phyloP scores from a whole-genome alignment of 2,113 vertebrate genomes.

The Apodemus speciosus region DNA sequence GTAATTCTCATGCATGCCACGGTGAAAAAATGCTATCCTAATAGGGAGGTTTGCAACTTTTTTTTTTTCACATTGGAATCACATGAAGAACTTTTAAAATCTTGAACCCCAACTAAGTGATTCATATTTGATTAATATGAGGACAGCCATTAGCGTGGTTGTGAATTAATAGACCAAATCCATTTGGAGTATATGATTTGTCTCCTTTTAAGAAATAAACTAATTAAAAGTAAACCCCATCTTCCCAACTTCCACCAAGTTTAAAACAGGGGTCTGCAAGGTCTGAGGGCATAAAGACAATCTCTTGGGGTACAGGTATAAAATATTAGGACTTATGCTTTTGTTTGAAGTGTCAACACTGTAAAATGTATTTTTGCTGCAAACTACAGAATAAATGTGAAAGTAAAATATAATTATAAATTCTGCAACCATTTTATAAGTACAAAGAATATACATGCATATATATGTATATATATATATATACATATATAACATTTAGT shows the following conservation, averaged over 20 bases:
- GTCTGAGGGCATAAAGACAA: neutral
- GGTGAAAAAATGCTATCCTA: neutral
- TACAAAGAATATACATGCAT: neutral
- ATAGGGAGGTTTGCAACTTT: neutral
- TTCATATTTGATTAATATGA: constrained; percentile 11
- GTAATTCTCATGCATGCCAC: neutral
- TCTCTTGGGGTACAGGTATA: neutral
- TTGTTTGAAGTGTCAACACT: constrained; percentile 5
- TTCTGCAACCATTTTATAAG: neutral
- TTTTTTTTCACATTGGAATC: neutral
- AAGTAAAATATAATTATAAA: neutral
- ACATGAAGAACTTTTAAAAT: neutral
- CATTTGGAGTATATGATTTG: neutral
- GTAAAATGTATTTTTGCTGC: neutral
- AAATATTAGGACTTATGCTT: constrained; percentile 23
- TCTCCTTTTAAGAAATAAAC: neutral
- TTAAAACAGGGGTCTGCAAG: neutral
- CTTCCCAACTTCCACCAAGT: neutral
- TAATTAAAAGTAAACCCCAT: constrained; percentile 22
- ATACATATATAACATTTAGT: neutral
- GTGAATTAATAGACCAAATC: neutral
- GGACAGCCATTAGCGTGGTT: neutral
- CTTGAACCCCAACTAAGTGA: neutral
- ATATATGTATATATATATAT: neutral
- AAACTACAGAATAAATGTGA: neutral